These are phyloP conservation scores for Drosophila bipectinata DNA, from an alignment of 1,140 invertebrate species.

Conservation along the genomic window DNA sequence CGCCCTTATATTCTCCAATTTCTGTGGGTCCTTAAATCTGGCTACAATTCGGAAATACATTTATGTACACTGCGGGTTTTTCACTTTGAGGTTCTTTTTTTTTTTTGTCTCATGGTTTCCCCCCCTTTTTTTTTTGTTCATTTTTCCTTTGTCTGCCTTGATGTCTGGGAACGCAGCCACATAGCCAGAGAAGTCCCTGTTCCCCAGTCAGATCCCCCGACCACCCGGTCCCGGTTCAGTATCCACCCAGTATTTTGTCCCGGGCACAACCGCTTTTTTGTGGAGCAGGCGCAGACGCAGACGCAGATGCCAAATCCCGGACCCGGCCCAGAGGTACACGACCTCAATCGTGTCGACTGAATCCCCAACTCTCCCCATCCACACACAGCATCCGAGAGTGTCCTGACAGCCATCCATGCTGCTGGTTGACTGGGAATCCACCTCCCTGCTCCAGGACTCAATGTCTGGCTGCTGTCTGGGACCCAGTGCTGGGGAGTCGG, in stretches of 20 bases:
- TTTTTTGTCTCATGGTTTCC: conserved; percentile 13
- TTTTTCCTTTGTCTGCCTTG: conserved; percentile 61
- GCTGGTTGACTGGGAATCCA: conserved; percentile 5
- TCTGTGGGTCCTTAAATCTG: conserved; percentile 26
- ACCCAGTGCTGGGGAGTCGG: conserved; percentile 10
- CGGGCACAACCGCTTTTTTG: conserved; percentile 39
- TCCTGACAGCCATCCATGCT: conserved; percentile 15
- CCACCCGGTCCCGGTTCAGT: not conserved
- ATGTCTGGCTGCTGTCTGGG: conserved; percentile 72
- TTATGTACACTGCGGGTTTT: conserved; percentile 57
- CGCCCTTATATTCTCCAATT: not conserved
- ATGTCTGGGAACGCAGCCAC: conserved; percentile 76
- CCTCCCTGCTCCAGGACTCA: conserved; percentile 59
- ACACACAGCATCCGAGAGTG: conserved; percentile 30
- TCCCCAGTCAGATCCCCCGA: conserved; percentile 33
- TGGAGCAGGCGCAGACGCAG: conserved; percentile 71
- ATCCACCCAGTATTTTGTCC: conserved; percentile 12
- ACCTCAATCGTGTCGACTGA: conserved; percentile 71
- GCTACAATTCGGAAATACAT: conserved; percentile 73
- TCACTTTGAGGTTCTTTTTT: conserved; percentile 37
- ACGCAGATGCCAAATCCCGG: conserved; percentile 27
- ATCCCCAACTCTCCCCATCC: conserved; percentile 35
- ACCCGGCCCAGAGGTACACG: conserved; percentile 68
- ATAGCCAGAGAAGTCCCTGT: conserved; percentile 49
- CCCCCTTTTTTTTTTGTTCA: conserved; percentile 17